Percentiles rank a stretch among this genome's conserved stretches.
Evolutionary conservation across 2,797 vertebrate genomes (phyloP).

Genomic region (Sebastes steindachneri): DNA sequence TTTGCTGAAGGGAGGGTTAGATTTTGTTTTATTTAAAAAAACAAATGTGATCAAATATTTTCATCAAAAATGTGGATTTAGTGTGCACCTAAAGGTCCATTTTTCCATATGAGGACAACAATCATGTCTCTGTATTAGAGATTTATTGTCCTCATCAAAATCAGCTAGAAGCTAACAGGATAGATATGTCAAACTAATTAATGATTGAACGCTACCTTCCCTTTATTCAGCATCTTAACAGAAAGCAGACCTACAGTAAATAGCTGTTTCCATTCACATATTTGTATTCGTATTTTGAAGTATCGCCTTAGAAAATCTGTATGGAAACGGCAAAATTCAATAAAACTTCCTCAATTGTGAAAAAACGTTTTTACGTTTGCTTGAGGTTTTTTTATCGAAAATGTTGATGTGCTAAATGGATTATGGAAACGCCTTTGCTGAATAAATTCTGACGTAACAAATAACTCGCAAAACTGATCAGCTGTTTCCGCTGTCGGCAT

Average conservation of each 20-base stretch:
- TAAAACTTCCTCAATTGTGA: no score
- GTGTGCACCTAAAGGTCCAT: background rate
- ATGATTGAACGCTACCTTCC: background rate
- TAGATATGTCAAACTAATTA: background rate
- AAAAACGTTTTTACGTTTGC: no score
- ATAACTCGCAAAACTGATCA: no score
- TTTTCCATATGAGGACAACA: background rate
- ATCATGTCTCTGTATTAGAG: background rate
- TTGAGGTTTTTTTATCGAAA: no score
- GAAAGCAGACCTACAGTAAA: background rate
- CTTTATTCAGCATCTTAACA: background rate
- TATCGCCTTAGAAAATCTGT: no score
- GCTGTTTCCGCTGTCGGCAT: no score
- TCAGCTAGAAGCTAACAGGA: background rate
- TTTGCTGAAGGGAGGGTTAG: background rate
- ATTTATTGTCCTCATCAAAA: background rate
- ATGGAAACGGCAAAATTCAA: no score
- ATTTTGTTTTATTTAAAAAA: background rate
- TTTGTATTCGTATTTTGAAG: no score
- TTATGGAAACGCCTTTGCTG: no score
- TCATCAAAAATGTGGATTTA: background rate
- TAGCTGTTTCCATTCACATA: background rate
- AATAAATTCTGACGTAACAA: no score
- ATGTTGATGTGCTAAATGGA: no score
- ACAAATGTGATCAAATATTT: background rate